These are phyloP conservation scores for Ceramica pisi DNA, from an alignment of 2,888 invertebrate genomes.

Conservation along the genomic window DNA sequence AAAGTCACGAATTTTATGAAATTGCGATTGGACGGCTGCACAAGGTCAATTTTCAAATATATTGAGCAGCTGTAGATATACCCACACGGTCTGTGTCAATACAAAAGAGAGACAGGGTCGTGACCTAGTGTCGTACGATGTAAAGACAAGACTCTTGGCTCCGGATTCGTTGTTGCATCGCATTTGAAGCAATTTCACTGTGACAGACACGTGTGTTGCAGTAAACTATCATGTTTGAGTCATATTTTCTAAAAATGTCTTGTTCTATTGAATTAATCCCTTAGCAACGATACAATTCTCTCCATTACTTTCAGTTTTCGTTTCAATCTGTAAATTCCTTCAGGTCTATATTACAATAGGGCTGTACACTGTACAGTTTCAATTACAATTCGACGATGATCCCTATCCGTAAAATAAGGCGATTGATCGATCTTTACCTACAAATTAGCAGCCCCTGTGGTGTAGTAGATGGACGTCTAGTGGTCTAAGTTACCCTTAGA, in stretches of 20 bases:
- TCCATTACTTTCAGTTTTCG: not conserved
- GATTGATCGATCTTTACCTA: not conserved
- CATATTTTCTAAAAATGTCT: not conserved
- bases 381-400: not conserved
- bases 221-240: conserved; percentile 2
- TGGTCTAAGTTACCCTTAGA: not conserved
- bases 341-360: not conserved
- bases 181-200: conserved; percentile 23
- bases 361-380: not conserved
- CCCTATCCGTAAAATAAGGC: no score
- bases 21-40: conserved; percentile 13
- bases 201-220: conserved; percentile 13
- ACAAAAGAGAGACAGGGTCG: conserved; percentile 42
- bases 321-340: not conserved
- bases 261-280: not conserved
- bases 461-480: not conserved
- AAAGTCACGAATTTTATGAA: conserved; percentile 30
- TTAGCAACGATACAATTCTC: not conserved
- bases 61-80: conserved; percentile 18
- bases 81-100: conserved; percentile 30
- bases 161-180: not conserved
- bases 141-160: conserved; percentile 32
- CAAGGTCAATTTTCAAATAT: conserved; percentile 47
- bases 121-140: conserved; percentile 42
- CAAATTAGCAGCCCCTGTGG: not conserved